Evolutionary conservation across 1,140 invertebrate genomes (phyloP).

Genomic region (Drosophila nannoptera): DNA sequence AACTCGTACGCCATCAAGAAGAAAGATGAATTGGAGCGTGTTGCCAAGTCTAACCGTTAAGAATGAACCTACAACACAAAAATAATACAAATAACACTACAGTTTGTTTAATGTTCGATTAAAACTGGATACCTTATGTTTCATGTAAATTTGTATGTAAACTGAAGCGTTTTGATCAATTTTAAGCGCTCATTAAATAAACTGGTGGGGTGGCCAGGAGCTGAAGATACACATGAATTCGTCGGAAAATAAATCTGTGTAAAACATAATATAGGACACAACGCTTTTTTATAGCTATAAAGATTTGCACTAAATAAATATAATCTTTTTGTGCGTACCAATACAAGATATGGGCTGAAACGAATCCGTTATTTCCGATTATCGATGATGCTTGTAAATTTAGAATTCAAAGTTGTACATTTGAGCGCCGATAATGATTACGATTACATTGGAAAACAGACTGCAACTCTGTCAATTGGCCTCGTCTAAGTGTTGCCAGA

Average conservation of each 20-base stretch:
- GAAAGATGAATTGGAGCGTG: conserved; percentile 99
- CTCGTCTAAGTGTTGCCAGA: conserved; percentile 15
- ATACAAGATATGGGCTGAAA: conserved; percentile 9
- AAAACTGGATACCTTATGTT: conserved; percentile 45
- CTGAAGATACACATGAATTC: conserved; percentile 36
- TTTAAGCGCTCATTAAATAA: conserved; percentile 41
- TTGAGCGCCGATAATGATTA: conserved; percentile 19
- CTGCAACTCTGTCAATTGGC: neutral
- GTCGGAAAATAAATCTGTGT: conserved; percentile 43
- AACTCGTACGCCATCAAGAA: conserved; percentile 99
- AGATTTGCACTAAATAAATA: conserved; percentile 38
- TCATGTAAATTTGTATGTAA: conserved; percentile 45
- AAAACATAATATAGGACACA: conserved; percentile 41
- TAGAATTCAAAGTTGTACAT: neutral
- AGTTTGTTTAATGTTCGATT: conserved; percentile 45
- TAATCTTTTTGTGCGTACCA: conserved; percentile 20
- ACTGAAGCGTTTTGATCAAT: conserved; percentile 35
- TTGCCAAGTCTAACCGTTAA: conserved; percentile 99
- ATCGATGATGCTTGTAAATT: neutral
- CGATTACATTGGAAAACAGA: neutral
- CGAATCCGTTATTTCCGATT: conserved; percentile 12
- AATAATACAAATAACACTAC: conserved; percentile 59
- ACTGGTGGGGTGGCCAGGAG: conserved; percentile 24
- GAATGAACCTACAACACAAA: conserved; percentile 27
- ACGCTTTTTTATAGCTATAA: conserved; percentile 41